These are phyloP conservation scores for Orchestes rusci DNA, from an alignment of 2,888 invertebrate species.

Conservation along the genomic window DNA sequence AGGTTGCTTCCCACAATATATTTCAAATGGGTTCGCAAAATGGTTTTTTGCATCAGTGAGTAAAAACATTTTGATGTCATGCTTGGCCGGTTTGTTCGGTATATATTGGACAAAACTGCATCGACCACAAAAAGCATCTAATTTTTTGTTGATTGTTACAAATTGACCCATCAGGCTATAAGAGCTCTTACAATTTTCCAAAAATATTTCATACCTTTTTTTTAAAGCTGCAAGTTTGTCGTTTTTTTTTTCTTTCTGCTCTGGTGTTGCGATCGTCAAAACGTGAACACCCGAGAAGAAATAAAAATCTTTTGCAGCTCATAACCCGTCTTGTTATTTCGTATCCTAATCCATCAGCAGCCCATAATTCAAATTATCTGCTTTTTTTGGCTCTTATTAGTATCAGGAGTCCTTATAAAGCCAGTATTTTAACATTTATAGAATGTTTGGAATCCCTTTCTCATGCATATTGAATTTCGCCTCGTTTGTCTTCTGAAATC, in stretches of 20 bases:
- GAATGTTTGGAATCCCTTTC: slow-evolving; percentile 17
- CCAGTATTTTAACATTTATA: slow-evolving; percentile 23
- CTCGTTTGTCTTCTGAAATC: slow-evolving; percentile 15
- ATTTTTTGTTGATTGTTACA: slow-evolving; percentile 22
- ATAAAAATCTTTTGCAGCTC: slow-evolving; percentile 1
- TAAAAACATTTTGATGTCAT: slow-evolving; percentile 18
- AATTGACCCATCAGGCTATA: slow-evolving; percentile 12
- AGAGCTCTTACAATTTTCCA: slow-evolving; percentile 4
- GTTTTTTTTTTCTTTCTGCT: slow-evolving; percentile 3
- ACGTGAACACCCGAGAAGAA: neutral
- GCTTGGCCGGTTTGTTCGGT: slow-evolving; percentile 24
- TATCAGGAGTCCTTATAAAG: slow-evolving; percentile 21
- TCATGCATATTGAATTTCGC: slow-evolving; percentile 12
- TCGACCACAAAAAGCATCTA: slow-evolving; percentile 19
- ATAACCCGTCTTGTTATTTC: neutral
- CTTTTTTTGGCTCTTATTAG: slow-evolving; percentile 7
- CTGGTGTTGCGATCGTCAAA: slow-evolving; percentile 6
- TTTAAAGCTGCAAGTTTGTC: slow-evolving; percentile 12
- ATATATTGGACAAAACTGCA: slow-evolving; percentile 25
- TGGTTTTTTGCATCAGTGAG: slow-evolving; percentile 23
- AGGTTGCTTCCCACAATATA: slow-evolving; percentile 28
- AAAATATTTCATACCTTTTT: slow-evolving; percentile 5
- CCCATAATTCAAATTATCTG: slow-evolving; percentile 7
- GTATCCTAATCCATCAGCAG: slow-evolving; percentile 2
- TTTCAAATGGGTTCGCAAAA: slow-evolving; percentile 26